A percentile compares a stretch with the other conserved stretches of the same genome.
Evolutionary conservation across 1,140 invertebrate genomes (phyloP).

Genomic region (Asobara japonica): DNA sequence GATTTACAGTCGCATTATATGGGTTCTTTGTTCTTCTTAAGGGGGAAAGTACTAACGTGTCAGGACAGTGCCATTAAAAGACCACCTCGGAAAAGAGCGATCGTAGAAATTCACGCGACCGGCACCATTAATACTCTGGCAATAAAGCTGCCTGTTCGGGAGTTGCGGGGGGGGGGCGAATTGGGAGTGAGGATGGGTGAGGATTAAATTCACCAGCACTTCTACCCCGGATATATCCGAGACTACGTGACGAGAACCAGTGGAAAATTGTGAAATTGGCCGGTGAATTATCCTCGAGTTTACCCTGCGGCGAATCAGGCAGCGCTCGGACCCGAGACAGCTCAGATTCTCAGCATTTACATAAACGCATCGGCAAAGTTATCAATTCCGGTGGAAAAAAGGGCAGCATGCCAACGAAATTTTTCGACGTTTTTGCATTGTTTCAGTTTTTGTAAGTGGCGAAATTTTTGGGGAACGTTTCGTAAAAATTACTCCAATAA

Average conservation of each 20-base stretch:
- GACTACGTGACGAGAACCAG: slow-evolving; percentile 27
- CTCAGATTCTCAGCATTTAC: slow-evolving; percentile 53
- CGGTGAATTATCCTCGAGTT: slow-evolving; percentile 47
- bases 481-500: too few species aligned
- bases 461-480: too few species aligned
- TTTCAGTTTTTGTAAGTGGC: too few species aligned
- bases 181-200: slow-evolving; percentile 5
- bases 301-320: slow-evolving; percentile 33
- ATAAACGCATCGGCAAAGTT: slow-evolving; percentile 56
- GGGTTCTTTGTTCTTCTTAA: background rate
- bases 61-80: background rate
- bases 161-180: background rate
- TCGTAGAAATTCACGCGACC: slow-evolving; percentile 25
- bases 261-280: slow-evolving; percentile 51
- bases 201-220: slow-evolving; percentile 38
- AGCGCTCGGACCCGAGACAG: slow-evolving; percentile 12
- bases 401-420: too few species aligned
- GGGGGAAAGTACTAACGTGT: background rate
- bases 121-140: slow-evolving; percentile 26
- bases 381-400: too few species aligned
- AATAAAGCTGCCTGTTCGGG: slow-evolving; percentile 21
- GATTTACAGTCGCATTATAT: too few species aligned
- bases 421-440: too few species aligned
- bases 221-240: slow-evolving; percentile 38
- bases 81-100: background rate